Base-by-base conservation (phyloP, 2,797 vertebrate genomes). In the Trichosurus vulpecula region DNA sequence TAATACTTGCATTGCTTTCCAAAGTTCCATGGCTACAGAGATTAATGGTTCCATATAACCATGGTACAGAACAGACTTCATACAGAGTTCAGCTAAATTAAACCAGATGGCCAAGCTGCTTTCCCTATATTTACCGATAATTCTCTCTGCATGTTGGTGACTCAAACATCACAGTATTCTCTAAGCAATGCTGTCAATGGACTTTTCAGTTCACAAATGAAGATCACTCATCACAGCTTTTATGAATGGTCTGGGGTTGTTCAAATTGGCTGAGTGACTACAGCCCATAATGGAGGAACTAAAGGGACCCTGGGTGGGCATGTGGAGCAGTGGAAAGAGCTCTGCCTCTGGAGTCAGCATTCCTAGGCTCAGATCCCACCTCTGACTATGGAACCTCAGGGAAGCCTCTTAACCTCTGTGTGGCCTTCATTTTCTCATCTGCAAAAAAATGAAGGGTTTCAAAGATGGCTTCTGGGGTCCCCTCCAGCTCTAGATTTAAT, bases 111-210 rank as follows among this genome's bases (percentile, higher is more conserved):
- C 31, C 92, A 95, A 30, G 57, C 25, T 29, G 92, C 29, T 52
- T 54, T 90, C 19, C 81, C 56, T 8, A 4, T 81, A 25, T 81
- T 93, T 81, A 57, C 52, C 90, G 90, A 66, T 55, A 25, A 52
- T 93, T 91, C 54, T 51, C 41, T 87, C 74, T 52, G n/a, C 55
- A 35, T 94, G 57, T 92, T 91, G 90, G 94, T 27, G 41, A 47
- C 92, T 93, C 94, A 96, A 95, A 95, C 31, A 61, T 25, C 91
- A 61, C 81, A n/a, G 91, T 11, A 91, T 56, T 87, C 31, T 91
- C 66, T 87, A 93, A 93, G 90, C 61, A 94, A 30, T 93, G 10
- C 31, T 12, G 57, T 74, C 19, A 52, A n/a, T 93, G 52, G 92
- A 93, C 94, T 96, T 74, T 41, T 93, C 92, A 90, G 35, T 81